phyloP scores from a whole-genome alignment of 2,888 invertebrate species.

The Conus canariensis region DNA sequence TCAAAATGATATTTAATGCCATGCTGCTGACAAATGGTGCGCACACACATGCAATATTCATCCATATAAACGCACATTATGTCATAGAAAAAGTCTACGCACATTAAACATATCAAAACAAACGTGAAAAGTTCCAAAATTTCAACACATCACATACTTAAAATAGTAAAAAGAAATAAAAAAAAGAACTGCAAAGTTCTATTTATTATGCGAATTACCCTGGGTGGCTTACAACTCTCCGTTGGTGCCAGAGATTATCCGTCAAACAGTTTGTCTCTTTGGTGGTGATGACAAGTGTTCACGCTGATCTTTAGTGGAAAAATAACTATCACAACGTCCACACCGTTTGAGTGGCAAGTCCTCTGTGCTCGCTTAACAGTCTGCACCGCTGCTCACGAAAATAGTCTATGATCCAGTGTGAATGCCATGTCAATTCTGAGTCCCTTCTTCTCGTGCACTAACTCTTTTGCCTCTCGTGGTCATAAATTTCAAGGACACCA shows the following conservation, averaged over 20 bases:
- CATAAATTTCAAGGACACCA: too few species aligned
- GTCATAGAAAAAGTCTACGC: not conserved
- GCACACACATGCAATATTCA: not conserved
- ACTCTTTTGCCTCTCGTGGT: too few species aligned
- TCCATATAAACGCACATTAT: not conserved
- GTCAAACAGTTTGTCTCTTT: not conserved
- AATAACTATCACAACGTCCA: too few species aligned
- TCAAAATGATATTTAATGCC: too few species aligned
- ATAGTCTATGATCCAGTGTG: too few species aligned
- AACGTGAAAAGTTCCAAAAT: not conserved
- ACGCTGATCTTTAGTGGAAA: not conserved
- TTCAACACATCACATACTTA: not conserved
- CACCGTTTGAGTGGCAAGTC: too few species aligned
- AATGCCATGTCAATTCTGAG: too few species aligned
- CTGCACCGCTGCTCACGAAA: too few species aligned
- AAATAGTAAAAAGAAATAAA: not conserved
- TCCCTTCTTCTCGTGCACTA: too few species aligned
- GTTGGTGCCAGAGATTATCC: not conserved
- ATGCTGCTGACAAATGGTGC: not conserved
- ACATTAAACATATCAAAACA: not conserved
- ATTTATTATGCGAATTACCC: constrained; percentile 6
- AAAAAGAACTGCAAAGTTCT: too few species aligned
- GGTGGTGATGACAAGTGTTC: not conserved
- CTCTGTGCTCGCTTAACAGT: too few species aligned
- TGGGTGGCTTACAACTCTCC: not conserved